These are phyloP conservation scores for Cephus rjabovi DNA, from an alignment of 2,888 invertebrate genomes.

Conservation along the genomic window DNA sequence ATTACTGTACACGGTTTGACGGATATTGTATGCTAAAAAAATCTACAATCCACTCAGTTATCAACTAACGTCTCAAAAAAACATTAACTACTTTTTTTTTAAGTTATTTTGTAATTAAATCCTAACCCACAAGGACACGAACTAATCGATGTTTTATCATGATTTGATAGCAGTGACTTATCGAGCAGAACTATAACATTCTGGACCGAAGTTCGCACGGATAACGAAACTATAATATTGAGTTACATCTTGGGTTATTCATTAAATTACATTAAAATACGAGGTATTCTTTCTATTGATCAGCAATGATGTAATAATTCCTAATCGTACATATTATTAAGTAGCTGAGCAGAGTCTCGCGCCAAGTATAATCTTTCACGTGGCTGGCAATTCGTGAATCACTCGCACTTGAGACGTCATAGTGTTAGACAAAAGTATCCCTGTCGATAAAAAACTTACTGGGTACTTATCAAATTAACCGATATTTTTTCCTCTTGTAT, in stretches of 20 bases:
- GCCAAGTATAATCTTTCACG: not conserved
- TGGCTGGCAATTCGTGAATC: not conserved
- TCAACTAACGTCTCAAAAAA: not conserved
- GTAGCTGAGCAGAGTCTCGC: not conserved
- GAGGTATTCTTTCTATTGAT: not conserved
- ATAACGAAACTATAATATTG: not conserved
- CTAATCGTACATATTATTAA: not conserved
- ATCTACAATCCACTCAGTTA: not conserved
- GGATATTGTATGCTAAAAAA: not conserved
- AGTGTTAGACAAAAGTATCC: not conserved
- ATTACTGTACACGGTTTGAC: not conserved
- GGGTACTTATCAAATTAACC: not conserved
- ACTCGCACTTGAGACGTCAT: not conserved
- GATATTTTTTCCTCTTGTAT: not conserved
- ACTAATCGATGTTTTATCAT: not conserved
- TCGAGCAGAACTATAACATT: not conserved
- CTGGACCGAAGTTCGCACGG: not conserved
- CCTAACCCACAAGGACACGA: not conserved
- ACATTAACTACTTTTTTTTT: not conserved
- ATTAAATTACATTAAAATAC: not conserved
- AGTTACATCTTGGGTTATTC: not conserved
- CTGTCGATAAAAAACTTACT: not conserved
- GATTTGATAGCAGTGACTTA: not conserved
- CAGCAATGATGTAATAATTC: not conserved
- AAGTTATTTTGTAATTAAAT: not conserved